These are phyloP conservation scores for Leucophenga montana DNA, from an alignment of 2,888 invertebrate genomes.

Conservation along the genomic window DNA sequence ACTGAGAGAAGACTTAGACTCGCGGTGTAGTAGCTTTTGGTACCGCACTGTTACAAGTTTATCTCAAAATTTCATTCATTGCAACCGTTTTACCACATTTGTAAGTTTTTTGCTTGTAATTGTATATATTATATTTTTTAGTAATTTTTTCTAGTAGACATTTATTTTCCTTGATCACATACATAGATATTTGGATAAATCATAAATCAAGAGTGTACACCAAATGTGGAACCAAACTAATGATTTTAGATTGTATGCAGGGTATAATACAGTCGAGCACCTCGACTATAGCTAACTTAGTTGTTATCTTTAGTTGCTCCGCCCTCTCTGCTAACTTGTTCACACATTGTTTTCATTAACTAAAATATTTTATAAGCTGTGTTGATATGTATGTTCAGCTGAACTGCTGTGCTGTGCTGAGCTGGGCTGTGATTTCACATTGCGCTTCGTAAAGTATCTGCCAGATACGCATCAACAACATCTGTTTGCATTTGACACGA, in stretches of 20 bases:
- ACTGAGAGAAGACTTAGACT: too few relatives aligned
- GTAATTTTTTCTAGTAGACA: too few relatives aligned
- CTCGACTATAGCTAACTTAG: neutral
- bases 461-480: constrained; percentile 35
- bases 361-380: constrained; percentile 40
- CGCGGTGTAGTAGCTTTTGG: too few relatives aligned
- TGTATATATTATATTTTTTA: too few relatives aligned
- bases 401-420: neutral
- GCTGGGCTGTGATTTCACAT: constrained; percentile 19
- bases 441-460: constrained; percentile 9
- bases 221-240: too few relatives aligned
- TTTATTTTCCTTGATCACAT: too few relatives aligned
- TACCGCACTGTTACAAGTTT: too few relatives aligned
- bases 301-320: constrained; percentile 35
- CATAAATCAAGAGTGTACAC: too few relatives aligned
- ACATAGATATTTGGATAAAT: too few relatives aligned
- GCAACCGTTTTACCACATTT: too few relatives aligned
- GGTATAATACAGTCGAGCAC: neutral
- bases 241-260: neutral
- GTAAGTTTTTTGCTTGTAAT: too few relatives aligned
- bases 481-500: constrained; percentile 68
- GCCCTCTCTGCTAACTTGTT: constrained; percentile 51
- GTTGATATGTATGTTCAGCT: constrained; percentile 14
- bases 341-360: constrained; percentile 72
- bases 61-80: too few relatives aligned